Conservation (phyloP, 37 sponge, comb jelly and placozoan genomes). For the Oopsacas minuta region DNA sequence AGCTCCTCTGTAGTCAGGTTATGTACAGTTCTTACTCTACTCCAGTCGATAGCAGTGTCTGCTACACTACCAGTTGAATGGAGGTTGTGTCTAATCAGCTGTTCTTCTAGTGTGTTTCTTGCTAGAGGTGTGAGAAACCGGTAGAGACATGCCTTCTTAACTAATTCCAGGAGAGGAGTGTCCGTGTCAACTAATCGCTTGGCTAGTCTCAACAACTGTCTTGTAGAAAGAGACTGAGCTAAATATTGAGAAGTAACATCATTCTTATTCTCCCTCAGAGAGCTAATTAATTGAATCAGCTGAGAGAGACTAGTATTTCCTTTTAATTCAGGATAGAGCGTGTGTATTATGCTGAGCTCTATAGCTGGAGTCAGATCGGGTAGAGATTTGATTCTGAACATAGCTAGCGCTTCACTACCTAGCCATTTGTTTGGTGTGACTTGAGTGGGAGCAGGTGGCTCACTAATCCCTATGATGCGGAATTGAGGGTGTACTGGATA, state of each 20-base stretch:
- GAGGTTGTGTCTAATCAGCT: constrained; percentile 35
- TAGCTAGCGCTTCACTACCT: neutral
- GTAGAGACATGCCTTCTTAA: constrained; percentile 52
- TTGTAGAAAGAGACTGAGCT: constrained; percentile 47
- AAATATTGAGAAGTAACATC: constrained; percentile 30
- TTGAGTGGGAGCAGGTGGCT: neutral
- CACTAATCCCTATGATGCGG: constrained; percentile 23
- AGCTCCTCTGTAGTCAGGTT: neutral
- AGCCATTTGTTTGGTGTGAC: neutral
- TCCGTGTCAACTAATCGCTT: constrained; percentile 25
- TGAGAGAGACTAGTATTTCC: neutral
- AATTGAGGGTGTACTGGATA: constrained; percentile 23
- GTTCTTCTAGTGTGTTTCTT: constrained; percentile 29
- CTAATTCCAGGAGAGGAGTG: constrained; percentile 23
- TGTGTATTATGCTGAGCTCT: neutral
- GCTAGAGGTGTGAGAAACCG: constrained; percentile 73
- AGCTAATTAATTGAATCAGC: neutral
- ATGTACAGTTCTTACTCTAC: neutral
- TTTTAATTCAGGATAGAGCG: neutral
- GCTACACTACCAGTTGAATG: neutral
- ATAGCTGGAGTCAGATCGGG: neutral
- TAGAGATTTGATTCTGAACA: neutral
- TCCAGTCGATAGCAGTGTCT: constrained; percentile 20
- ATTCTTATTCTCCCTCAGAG: neutral
- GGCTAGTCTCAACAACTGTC: constrained; percentile 58